Evolutionary conservation across 2,113 vertebrate genomes (phyloP).

Genomic region (Myanophis thanlyinensis): DNA sequence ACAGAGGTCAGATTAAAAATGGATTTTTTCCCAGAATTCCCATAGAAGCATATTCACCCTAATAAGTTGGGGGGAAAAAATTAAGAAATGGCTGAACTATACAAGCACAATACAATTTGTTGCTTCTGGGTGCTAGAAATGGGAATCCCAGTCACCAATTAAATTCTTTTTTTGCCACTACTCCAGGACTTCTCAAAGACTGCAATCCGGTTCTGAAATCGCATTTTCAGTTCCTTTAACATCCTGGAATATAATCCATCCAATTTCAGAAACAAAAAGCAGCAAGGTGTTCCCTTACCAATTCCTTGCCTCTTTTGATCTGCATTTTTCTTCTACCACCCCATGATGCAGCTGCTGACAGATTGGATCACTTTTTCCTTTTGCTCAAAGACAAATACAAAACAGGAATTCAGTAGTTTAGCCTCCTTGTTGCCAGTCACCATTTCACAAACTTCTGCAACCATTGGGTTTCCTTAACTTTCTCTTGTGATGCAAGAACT

Average conservation of each 20-base stretch:
- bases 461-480: background rate
- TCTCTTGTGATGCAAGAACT: background rate
- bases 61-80: background rate
- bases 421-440: background rate
- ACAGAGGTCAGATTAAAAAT: background rate
- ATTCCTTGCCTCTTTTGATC: background rate
- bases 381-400: background rate
- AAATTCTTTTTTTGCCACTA: background rate
- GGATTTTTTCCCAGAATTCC: background rate
- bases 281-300: background rate
- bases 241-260: background rate
- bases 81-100: background rate
- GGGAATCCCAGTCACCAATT: background rate
- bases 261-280: background rate
- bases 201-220: background rate
- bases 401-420: background rate
- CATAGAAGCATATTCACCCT: background rate
- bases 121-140: background rate
- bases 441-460: background rate
- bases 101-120: background rate
- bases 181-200: background rate
- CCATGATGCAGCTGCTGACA: background rate
- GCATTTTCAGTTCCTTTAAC: background rate
- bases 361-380: background rate
- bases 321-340: background rate